Base-by-base conservation (phyloP, 2,888 invertebrate species). In the Stomorhina lunata region DNA sequence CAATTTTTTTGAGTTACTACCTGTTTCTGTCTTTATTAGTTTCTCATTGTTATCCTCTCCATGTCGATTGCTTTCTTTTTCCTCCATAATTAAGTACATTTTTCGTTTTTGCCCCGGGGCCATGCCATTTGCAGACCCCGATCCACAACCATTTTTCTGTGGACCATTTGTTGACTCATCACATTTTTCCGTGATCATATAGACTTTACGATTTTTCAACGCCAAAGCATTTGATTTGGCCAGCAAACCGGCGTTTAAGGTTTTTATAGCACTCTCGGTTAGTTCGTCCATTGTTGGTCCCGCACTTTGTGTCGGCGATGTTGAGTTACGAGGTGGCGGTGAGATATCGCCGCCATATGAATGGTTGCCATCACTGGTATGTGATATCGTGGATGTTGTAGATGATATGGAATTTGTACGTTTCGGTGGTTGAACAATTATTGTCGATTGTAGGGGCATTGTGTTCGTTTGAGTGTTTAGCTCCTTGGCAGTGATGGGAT, bases 31-130 rank as follows among this genome's bases (percentile, higher is more conserved):
- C 65, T 82, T 84, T 37, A 84, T 59, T 73, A 83, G 55, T 65
- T 84, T 84, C 7, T 78, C 63, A 4, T 32, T 66, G 32, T 66
- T 45, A 10, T 68, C 61, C 3, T 48, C 34, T 9, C n/a, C 29
- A 59, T 81, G 81, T 78, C 84, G 45, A 48, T 76, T 78, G 73
- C 87, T 84, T 4, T 78, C 77, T 7, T 84, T 69, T 48, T 90
- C 90, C 72, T 90, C 90, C 15, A 90, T 88, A 5, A 90, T 89
- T 59, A 89, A 85, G 85, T 86, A 87, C 88, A 88, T 87, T 85
- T 88, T 88, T 83, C 90, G 89, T 84, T 85, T 90, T 32, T 86
- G 86, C 5, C 84, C 85, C 1, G 81, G 7, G 12, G 25, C 50
- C 80, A 15, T 84, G 69, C 82, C 87, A 82, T 68, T 80, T 4